A percentile compares a stretch with the other conserved stretches of the same genome.
Conservation (phyloP, 30 jellyfish, hydroid and myxozoan species). For the Pseudorhiza aurosa region DNA sequence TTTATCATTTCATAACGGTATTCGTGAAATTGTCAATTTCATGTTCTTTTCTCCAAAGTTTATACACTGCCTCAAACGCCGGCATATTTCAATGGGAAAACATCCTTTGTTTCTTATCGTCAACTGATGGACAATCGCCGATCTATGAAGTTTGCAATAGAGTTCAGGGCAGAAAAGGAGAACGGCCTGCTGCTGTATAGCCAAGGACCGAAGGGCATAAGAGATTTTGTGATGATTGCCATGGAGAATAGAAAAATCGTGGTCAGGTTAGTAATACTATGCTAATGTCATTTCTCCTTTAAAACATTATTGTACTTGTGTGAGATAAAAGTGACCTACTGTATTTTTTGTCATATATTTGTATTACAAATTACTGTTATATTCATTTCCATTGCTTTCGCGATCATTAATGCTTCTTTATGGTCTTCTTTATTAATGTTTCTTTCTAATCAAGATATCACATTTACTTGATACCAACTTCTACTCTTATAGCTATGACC, state of each 20-base stretch:
- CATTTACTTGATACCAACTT: neutral
- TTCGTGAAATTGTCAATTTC: neutral
- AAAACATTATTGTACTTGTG: too few species aligned
- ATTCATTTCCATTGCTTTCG: neutral
- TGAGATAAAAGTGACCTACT: too few species aligned
- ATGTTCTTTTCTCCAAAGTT: conserved; percentile 19
- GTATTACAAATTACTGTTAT: too few species aligned
- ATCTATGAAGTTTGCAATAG: conserved; percentile 66
- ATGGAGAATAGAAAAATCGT: conserved; percentile 64
- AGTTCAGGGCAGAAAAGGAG: conserved; percentile 71
- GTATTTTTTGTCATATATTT: too few species aligned
- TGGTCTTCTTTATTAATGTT: too few species aligned
- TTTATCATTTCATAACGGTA: neutral
- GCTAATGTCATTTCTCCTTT: too few species aligned
- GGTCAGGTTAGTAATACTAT: conserved; percentile 81
- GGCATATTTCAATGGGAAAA: conserved; percentile 83
- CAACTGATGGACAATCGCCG: conserved; percentile 79
- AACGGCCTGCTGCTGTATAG: conserved; percentile 82
- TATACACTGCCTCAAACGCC: conserved; percentile 89
- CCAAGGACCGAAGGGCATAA: conserved; percentile 95
- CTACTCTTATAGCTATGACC: conserved; percentile 76
- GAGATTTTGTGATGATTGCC: conserved; percentile 79
- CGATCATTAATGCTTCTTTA: neutral
- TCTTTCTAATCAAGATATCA: neutral
- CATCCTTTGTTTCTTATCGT: conserved; percentile 76